Evolutionary conservation across 2,113 vertebrate species (phyloP).

Genomic region (Sander lucioperca): DNA sequence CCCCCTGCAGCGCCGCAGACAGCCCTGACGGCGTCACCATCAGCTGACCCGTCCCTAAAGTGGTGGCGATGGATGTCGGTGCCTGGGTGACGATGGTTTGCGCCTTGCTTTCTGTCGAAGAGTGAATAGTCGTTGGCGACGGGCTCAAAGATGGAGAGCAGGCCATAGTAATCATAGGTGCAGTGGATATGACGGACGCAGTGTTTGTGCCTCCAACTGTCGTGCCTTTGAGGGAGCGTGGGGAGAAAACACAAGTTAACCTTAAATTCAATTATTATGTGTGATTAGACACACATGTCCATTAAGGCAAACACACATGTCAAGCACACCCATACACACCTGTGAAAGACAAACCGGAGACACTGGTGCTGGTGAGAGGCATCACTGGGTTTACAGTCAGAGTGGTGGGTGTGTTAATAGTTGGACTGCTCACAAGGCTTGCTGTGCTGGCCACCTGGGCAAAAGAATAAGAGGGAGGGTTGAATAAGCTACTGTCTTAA

Average conservation of each 20-base stretch:
- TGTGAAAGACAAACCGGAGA: slow-evolving; percentile 91
- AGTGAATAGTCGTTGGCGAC: slow-evolving; percentile 85
- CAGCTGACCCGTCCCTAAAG: slow-evolving; percentile 91
- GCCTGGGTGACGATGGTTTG: slow-evolving; percentile 88
- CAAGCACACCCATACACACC: slow-evolving; percentile 80
- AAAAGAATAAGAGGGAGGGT: background rate
- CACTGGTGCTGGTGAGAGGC: slow-evolving; percentile 93
- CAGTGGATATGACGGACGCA: slow-evolving; percentile 94
- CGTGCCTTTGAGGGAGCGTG: slow-evolving; percentile 83
- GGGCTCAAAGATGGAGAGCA: slow-evolving; percentile 92
- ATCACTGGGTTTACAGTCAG: slow-evolving; percentile 96
- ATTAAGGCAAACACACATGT: background rate
- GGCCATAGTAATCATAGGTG: slow-evolving; percentile 88
- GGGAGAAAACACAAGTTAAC: background rate
- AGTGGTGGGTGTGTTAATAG: slow-evolving; percentile 91
- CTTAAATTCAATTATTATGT: background rate
- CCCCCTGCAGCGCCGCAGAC: slow-evolving; percentile 91
- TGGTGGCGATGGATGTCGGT: slow-evolving; percentile 87
- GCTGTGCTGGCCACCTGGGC: slow-evolving; percentile 95
- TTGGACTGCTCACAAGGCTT: slow-evolving; percentile 95
- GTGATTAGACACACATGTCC: background rate
- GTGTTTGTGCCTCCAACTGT: slow-evolving; percentile 90
- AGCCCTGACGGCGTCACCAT: slow-evolving; percentile 93
- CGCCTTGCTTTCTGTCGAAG: slow-evolving; percentile 81
- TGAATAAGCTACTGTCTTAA: background rate